phyloP scores from a whole-genome alignment of 2,888 invertebrate species.

The Macrophya annulata region DNA sequence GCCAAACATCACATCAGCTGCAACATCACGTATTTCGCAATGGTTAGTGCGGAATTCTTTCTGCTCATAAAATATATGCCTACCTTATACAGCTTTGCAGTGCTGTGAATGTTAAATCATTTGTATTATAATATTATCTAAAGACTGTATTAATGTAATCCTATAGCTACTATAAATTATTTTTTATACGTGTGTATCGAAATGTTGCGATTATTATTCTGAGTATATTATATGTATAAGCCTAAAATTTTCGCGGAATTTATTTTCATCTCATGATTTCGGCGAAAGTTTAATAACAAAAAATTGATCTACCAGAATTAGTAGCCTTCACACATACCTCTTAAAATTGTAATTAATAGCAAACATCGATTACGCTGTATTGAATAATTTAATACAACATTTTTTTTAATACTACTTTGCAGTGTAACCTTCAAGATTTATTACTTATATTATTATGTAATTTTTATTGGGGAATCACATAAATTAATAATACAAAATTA shows the following conservation, averaged over 20 bases:
- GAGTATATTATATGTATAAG: neutral
- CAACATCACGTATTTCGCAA: neutral
- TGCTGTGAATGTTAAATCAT: neutral
- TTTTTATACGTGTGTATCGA: constrained; percentile 6
- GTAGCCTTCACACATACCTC: neutral
- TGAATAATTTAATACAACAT: neutral
- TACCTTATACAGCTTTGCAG: constrained; percentile 9
- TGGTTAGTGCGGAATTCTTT: neutral
- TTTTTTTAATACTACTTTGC: neutral
- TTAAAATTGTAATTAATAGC: neutral
- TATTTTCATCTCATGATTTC: neutral
- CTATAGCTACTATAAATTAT: neutral
- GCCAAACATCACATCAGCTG: constrained; percentile 7
- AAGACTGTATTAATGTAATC: neutral
- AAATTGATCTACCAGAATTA: neutral
- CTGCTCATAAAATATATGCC: neutral
- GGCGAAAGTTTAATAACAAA: neutral
- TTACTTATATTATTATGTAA: neutral
- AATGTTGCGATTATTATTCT: neutral
- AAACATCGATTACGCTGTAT: neutral
- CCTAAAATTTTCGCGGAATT: neutral
- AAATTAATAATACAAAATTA: constrained; percentile 18
- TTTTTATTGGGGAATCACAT: constrained; percentile 4
- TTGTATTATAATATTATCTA: neutral
- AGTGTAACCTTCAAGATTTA: neutral